These are phyloP conservation scores for Conus canariensis DNA, from an alignment of 2,888 invertebrate genomes.

Conservation along the genomic window DNA sequence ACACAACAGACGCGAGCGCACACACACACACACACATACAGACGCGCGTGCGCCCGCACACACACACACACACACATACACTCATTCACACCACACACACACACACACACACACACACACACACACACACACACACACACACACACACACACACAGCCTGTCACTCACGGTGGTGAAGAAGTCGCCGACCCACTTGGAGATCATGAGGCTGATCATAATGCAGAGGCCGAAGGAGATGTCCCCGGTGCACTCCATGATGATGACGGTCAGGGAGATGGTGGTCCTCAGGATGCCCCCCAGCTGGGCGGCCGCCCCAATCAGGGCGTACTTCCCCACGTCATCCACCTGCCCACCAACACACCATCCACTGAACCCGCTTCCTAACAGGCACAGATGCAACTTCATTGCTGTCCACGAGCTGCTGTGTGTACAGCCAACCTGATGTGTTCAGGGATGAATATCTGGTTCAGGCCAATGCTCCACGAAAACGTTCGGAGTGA, in stretches of 20 bases:
- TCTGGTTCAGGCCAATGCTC: too few relatives aligned
- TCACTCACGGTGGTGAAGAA: constrained; percentile 89
- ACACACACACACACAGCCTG: neutral
- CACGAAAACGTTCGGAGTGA: too few relatives aligned
- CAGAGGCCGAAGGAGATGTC: constrained; percentile 96
- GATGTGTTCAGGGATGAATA: too few relatives aligned
- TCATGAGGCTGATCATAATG: constrained; percentile 95
- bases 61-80: neutral
- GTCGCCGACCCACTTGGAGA: constrained; percentile 98
- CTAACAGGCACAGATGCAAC: too few relatives aligned
- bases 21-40: neutral
- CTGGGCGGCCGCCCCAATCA: constrained; percentile 87
- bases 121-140: too few relatives aligned
- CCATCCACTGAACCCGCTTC: too few relatives aligned
- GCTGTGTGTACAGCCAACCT: too few relatives aligned
- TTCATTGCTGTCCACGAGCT: too few relatives aligned
- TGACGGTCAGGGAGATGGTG: constrained; percentile 98
- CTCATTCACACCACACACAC: too few relatives aligned
- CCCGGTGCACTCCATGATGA: constrained; percentile 98
- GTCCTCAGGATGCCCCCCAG: constrained; percentile 92
- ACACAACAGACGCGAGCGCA: too few relatives aligned
- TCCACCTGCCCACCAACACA: constrained; percentile 61
- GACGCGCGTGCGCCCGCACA: neutral
- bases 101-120: too few relatives aligned
- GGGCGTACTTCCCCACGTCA: constrained; percentile 92